Evolutionary conservation across 2,797 vertebrate genomes (phyloP).

Genomic region (Takifugu rubripes): DNA sequence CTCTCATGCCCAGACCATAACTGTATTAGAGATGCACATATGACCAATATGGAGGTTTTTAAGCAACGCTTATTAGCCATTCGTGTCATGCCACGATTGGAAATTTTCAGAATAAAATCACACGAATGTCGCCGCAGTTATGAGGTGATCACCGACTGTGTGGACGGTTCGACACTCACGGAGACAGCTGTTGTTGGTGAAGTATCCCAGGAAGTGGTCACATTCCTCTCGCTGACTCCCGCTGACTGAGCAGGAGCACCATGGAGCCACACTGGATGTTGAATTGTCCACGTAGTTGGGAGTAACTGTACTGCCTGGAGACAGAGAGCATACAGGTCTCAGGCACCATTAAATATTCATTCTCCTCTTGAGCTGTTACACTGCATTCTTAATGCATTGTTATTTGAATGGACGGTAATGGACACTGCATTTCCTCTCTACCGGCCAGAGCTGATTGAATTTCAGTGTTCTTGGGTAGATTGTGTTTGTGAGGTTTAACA

Average conservation of each 20-base stretch:
- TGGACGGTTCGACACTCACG: slow-evolving; percentile 75
- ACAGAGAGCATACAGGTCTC: slow-evolving; percentile 30
- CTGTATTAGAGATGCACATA: too few relatives aligned
- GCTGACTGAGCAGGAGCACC: slow-evolving; percentile 89
- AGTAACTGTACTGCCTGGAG: slow-evolving; percentile 89
- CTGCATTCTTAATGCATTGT: slow-evolving; percentile 21
- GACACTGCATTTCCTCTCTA: slow-evolving; percentile 8
- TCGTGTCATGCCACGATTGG: too few relatives aligned
- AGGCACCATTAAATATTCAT: slow-evolving; percentile 59
- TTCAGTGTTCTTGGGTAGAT: slow-evolving; percentile 1
- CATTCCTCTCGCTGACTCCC: slow-evolving; percentile 88
- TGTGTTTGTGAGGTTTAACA: background rate
- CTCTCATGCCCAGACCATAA: too few relatives aligned
- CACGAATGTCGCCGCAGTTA: slow-evolving; percentile 5
- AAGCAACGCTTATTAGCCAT: too few relatives aligned
- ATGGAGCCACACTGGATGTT: slow-evolving; percentile 88
- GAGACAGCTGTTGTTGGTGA: slow-evolving; percentile 88
- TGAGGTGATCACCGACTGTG: background rate
- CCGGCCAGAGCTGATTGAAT: slow-evolving; percentile 16
- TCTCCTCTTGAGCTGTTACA: slow-evolving; percentile 26
- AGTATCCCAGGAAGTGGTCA: slow-evolving; percentile 81
- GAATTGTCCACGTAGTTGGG: slow-evolving; percentile 96
- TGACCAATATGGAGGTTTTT: too few relatives aligned
- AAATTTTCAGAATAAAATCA: background rate
- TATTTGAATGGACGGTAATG: slow-evolving; percentile 40